These are phyloP conservation scores for Andrena bicolor DNA, from an alignment of 2,888 invertebrate species.

Conservation along the genomic window DNA sequence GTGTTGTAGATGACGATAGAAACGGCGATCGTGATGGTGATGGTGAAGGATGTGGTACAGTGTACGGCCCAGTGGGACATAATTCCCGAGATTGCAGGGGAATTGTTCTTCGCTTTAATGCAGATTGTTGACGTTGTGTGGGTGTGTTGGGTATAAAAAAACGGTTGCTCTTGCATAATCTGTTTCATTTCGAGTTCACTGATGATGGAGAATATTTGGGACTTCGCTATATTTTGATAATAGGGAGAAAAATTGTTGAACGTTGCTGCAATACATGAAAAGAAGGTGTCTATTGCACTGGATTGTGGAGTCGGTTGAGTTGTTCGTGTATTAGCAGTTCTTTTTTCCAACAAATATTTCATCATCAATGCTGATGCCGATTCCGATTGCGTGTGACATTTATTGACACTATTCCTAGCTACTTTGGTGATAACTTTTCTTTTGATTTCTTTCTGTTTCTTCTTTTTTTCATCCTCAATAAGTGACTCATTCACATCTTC, in stretches of 20 bases:
- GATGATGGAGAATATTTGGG: slow-evolving; percentile 5
- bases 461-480: not conserved
- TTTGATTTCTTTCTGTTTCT: not conserved
- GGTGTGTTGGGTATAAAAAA: not conserved
- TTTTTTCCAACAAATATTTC: slow-evolving; percentile 3
- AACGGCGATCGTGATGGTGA: not conserved
- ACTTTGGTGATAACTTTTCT: not conserved
- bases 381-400: not conserved
- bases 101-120: no score
- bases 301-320: not conserved
- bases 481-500: not conserved
- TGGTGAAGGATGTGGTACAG: not conserved
- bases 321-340: not conserved
- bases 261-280: not conserved
- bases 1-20: not conserved
- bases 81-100: no score
- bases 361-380: slow-evolving; percentile 1
- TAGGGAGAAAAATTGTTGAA: not conserved
- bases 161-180: not conserved
- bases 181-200: slow-evolving; percentile 2
- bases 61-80: no score
- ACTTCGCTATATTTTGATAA: slow-evolving; percentile 1
- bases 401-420: not conserved
- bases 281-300: slow-evolving; percentile 1
- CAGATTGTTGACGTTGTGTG: not conserved